A percentile compares a stretch with the other conserved stretches of the same genome.
Evolutionary conservation across 2,888 invertebrate species (phyloP).

Genomic region (Cepaea hortensis): DNA sequence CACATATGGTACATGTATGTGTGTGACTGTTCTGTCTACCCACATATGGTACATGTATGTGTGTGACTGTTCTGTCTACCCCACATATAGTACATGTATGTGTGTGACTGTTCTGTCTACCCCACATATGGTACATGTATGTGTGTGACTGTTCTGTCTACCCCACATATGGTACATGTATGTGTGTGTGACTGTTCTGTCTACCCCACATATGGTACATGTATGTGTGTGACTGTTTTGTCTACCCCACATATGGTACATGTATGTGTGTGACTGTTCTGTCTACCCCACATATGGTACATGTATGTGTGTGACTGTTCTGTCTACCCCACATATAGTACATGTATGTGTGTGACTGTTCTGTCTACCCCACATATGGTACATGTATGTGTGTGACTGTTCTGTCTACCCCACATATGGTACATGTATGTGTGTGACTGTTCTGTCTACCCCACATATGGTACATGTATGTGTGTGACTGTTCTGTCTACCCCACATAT

Average conservation of each 20-base stretch:
- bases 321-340: background rate
- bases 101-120: too few species aligned
- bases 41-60: background rate
- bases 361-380: background rate
- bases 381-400: background rate
- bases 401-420: background rate
- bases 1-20: too few species aligned
- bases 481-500: too few species aligned
- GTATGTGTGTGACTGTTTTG: background rate
- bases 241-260: too few species aligned
- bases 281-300: too few species aligned
- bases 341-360: background rate
- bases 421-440: background rate
- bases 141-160: background rate
- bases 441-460: too few species aligned
- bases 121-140: background rate
- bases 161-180: background rate
- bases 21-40: too few species aligned
- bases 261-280: too few species aligned
- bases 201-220: background rate
- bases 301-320: background rate
- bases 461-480: too few species aligned
- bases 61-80: background rate
- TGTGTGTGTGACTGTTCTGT: background rate
- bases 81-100: background rate